These are phyloP conservation scores for Lagorchestes hirsutus DNA, from an alignment of 2,797 vertebrate species.

Conservation along the genomic window DNA sequence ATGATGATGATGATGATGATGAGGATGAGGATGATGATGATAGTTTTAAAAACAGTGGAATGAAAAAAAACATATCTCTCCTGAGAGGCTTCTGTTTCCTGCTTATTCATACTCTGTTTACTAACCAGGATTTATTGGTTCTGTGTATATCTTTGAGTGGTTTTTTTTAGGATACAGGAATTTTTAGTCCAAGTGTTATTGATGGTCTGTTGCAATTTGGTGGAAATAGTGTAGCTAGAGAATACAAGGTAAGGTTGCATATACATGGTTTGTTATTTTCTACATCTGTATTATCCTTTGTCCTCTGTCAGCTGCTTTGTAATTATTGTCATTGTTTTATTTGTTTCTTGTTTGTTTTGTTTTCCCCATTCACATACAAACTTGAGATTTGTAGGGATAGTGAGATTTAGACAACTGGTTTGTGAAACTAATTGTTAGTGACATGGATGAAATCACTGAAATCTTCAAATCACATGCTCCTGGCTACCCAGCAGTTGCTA, in stretches of 20 bases:
- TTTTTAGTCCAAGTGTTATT: background rate
- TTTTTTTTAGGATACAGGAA: background rate
- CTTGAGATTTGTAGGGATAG: background rate
- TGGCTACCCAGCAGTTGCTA: background rate
- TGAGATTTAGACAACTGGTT: background rate
- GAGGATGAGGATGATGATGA: background rate
- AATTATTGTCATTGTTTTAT: background rate
- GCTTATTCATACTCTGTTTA: background rate
- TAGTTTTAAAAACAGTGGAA: background rate
- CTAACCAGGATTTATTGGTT: background rate
- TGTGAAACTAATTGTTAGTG: background rate
- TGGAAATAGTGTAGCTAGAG: background rate
- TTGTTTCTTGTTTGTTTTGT: background rate
- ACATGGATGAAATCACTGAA: fast-evolving
- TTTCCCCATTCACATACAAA: background rate
- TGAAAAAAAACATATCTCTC: background rate
- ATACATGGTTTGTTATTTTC: background rate
- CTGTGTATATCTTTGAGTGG: background rate
- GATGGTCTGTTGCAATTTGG: background rate
- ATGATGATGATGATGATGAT: background rate
- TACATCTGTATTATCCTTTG: background rate
- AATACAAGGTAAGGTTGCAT: background rate
- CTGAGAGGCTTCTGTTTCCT: background rate
- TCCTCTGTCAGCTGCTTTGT: background rate
- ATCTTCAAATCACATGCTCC: background rate